Percentiles rank a stretch among this genome's conserved stretches.
phyloP scores from a whole-genome alignment of 2,888 invertebrate genomes.

The Serrognathus titanus region DNA sequence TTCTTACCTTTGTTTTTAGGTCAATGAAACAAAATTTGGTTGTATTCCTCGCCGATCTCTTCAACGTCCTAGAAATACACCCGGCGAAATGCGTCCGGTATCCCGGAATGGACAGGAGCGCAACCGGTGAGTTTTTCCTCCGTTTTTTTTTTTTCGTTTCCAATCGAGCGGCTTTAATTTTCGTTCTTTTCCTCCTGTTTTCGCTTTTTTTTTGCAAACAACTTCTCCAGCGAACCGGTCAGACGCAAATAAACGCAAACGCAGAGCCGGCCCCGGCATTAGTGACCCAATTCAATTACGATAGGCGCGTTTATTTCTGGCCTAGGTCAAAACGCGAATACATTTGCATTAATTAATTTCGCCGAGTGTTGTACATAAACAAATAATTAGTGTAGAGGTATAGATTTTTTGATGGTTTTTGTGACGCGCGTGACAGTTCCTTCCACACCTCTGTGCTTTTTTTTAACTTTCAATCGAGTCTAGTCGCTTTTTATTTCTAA shows the following conservation, averaged over 20 bases:
- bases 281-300: neutral
- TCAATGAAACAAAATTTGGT: constrained; percentile 89
- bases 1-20: constrained; percentile 52
- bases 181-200: neutral
- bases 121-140: constrained; percentile 41
- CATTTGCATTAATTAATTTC: neutral
- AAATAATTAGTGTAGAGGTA: no score
- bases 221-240: neutral
- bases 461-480: constrained; percentile 1
- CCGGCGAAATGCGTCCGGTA: constrained; percentile 84
- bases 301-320: neutral
- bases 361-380: no score
- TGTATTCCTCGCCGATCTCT: constrained; percentile 89
- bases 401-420: no score
- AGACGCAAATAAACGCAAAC: neutral
- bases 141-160: neutral
- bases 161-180: neutral
- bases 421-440: no score
- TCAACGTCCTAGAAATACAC: constrained; percentile 90
- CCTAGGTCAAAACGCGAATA: neutral
- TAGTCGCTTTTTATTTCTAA: neutral
- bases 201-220: neutral
- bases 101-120: constrained; percentile 65
- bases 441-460: constrained; percentile 15
- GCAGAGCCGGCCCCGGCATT: neutral